Evolutionary conservation across 2,888 invertebrate species (phyloP), one percentile per base, ranked within the genome.

Genomic region (Ochlodes sylvanus): DNA sequence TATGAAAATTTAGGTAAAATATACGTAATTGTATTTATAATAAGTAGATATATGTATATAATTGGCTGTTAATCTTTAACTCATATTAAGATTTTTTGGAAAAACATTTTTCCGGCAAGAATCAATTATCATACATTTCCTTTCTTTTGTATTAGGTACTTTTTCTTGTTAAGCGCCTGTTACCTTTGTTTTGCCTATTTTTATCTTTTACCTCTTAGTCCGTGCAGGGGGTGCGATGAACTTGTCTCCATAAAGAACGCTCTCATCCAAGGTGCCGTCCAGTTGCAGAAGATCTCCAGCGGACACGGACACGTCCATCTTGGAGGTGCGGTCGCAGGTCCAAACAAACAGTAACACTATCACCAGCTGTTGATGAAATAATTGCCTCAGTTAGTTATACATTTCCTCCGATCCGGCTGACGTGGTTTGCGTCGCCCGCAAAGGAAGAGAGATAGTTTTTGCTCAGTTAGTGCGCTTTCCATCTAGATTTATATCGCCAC

Each of bases 191-290:
- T 44, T 15, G n/a, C 44, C 6, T 44, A 7, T 44, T 44, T 15
- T 38, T 10, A 10, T 7, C 7, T 44, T 50, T 74, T 78, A 90
- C 91, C 91, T 92, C 77, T 88, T 92, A 14, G 82, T 79, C 50
- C 88, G 81, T 0, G 83, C 76, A 4, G 78, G 75, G 0, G 86
- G 81, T 12, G 82, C 77, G 17, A 84, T 73, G 70, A 79, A 90
- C 74, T 91, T 91, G 75, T 93, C 93, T 44, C 93, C 93, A 0
- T 89, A 81, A 4, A 93, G 89, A 1, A 93, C 92, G 67, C 92
- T 93, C 72, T 88, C 89, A 67, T 91, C 90, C 41, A 94, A 73
- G 7, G 94, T 94, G 1, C 94, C 94, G 71, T 94, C 94, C 14
- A 92, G 79, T 70, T 93, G 88, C 52, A 92, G 80, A 72, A 94